Evolutionary conservation across 37 sponge, comb jelly and placozoan species (phyloP), one percentile per base, ranked within the genome.

Genomic region (Theonella swinhoei): DNA sequence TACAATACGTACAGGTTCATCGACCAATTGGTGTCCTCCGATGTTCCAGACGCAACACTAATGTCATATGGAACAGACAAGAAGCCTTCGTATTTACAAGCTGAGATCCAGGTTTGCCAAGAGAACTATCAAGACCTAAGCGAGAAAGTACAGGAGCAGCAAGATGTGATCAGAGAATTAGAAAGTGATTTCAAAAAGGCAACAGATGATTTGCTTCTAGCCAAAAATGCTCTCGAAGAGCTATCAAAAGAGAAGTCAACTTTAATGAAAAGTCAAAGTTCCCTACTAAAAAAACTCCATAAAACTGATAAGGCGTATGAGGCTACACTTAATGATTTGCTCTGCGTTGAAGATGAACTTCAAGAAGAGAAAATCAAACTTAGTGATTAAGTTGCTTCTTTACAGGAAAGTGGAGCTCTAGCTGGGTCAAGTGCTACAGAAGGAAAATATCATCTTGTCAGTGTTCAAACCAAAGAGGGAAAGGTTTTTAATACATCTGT

Each of bases 391-490:
- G n/a, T n/a, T n/a, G n/a, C n/a, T n/a, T n/a, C n/a, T n/a, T n/a
- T n/a, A n/a, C n/a, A n/a, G n/a, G n/a, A n/a, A n/a, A n/a, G n/a
- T n/a, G n/a, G n/a, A n/a, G n/a, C n/a, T n/a, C n/a, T n/a, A n/a
- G n/a, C n/a, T n/a, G n/a, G n/a, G n/a, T n/a, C n/a, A n/a, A n/a
- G n/a, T n/a, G n/a, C n/a, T n/a, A n/a, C n/a, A n/a, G n/a, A n/a
- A n/a, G 60, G 60, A 20, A 19, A 58, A 20, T 20, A 19, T 58
- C 60, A 58, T 58, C 11, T 58, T 20, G 60, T 58, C 60, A 20
- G 60, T 66, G 68, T 66, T 66, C 68, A n/a, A 66, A 66, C 68
- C 8, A 66, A 66, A 66, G 68, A 66, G 25, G 68, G 68, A 66
- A 66, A 66, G 25, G 68, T 66, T 22, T 66, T 20, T 29, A n/a